A percentile compares a stretch with the other conserved stretches of the same genome.
Conservation (phyloP, 2,888 invertebrate species). For the Erebia palarica region DNA sequence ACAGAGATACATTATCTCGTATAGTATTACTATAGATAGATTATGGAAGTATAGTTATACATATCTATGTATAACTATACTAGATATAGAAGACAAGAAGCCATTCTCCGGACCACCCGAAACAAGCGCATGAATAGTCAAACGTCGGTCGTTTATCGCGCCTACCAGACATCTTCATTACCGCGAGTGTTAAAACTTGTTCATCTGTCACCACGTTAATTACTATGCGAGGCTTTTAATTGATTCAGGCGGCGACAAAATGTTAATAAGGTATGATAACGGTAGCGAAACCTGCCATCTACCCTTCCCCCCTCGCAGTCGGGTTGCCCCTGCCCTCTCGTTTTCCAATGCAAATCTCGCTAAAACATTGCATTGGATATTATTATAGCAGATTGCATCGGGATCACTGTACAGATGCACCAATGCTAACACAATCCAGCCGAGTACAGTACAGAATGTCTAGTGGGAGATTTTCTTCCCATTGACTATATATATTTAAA, state of each 20-base stretch:
- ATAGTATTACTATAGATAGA: background rate
- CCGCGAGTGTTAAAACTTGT: conserved; percentile 79
- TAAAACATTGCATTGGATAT: conserved; percentile 62
- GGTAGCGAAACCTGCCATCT: conserved; percentile 43
- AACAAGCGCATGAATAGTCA: conserved; percentile 52
- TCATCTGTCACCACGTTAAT: conserved; percentile 76
- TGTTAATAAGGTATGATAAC: conserved; percentile 76
- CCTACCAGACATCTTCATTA: conserved; percentile 77
- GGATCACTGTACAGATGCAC: background rate
- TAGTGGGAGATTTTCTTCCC: too few species aligned
- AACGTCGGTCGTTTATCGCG: conserved; percentile 49
- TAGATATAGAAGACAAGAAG: background rate
- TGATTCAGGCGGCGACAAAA: conserved; percentile 77
- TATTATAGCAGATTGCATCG: conserved; percentile 47
- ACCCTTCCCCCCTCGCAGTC: conserved; percentile 2
- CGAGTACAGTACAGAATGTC: background rate
- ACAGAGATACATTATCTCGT: too few species aligned
- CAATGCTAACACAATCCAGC: background rate
- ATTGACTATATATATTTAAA: too few species aligned
- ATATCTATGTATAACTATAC: too few species aligned
- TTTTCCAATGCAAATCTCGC: conserved; percentile 62
- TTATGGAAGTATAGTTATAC: background rate
- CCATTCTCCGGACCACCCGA: conserved; percentile 51
- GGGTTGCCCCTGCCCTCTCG: conserved; percentile 36
- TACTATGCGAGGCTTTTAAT: conserved; percentile 76